Conservation (phyloP, 2,113 vertebrate species). For the Prunella himalayana region DNA sequence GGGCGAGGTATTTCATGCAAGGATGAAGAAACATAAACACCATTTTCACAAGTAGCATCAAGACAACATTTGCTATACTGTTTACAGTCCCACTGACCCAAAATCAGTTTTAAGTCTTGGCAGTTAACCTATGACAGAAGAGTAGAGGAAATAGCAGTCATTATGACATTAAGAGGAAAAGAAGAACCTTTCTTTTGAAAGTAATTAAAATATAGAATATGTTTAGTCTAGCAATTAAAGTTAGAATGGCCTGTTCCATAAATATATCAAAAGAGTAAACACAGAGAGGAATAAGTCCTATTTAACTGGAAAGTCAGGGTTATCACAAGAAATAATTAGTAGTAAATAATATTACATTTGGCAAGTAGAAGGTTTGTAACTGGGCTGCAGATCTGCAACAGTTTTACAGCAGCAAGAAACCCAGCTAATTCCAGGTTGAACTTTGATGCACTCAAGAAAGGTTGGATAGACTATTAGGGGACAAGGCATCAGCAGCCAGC, state of each 20-base stretch:
- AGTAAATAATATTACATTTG: not conserved
- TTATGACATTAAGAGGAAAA: not conserved
- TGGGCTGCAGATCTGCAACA: not conserved
- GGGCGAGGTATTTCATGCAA: not conserved
- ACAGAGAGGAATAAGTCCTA: not conserved
- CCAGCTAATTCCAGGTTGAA: not conserved
- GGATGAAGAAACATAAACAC: not conserved
- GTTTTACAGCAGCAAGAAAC: constrained; percentile 11
- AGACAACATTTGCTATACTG: not conserved
- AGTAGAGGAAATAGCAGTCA: not conserved
- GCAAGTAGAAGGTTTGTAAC: not conserved
- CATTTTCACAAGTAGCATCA: not conserved
- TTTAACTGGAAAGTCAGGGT: not conserved
- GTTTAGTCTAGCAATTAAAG: constrained; percentile 19
- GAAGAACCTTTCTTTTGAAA: not conserved
- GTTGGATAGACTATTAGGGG: not conserved
- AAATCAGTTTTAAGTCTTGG: not conserved
- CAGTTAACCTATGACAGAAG: not conserved
- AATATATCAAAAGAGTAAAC: not conserved
- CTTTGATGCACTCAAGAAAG: not conserved
- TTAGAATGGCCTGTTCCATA: not conserved
- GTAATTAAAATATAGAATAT: not conserved
- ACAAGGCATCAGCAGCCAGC: not conserved
- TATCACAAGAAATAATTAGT: not conserved
- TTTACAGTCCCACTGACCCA: not conserved